Percentiles rank a stretch among this genome's conserved stretches.
Conservation (phyloP, 2,888 invertebrate genomes). For the Dugesia japonica region DNA sequence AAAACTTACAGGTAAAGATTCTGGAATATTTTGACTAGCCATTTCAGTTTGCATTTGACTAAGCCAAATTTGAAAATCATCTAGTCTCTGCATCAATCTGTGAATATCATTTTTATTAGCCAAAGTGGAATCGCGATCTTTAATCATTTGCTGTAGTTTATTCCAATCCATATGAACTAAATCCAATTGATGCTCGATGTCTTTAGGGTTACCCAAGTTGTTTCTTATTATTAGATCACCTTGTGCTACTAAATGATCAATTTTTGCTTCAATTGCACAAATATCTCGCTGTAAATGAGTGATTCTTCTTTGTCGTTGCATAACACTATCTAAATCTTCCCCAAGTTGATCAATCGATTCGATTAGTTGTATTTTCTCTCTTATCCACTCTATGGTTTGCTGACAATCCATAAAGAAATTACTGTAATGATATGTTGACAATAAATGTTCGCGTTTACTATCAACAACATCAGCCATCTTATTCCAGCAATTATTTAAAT, state of each 20-base stretch:
- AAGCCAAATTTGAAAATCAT: constrained; percentile 98
- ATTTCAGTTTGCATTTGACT: constrained; percentile 90
- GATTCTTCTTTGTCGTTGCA: constrained; percentile 61
- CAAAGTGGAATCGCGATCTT: constrained; percentile 88
- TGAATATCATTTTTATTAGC: constrained; percentile 97
- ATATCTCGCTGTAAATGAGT: constrained; percentile 91
- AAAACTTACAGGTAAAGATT: background rate
- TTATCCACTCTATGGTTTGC: constrained; percentile 84
- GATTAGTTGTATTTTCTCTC: constrained; percentile 84
- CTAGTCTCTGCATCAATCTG: constrained; percentile 67
- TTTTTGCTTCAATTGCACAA: constrained; percentile 80
- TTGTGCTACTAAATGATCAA: constrained; percentile 33
- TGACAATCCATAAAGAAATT: constrained; percentile 94
- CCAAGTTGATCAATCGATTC: constrained; percentile 84
- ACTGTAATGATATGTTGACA: constrained; percentile 81
- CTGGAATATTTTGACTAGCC: constrained; percentile 47
- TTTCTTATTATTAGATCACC: constrained; percentile 22
- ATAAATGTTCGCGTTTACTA: constrained; percentile 74
- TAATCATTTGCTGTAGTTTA: constrained; percentile 51
- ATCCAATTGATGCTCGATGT: constrained; percentile 22
- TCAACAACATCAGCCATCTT: constrained; percentile 74
- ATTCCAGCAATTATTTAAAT: constrained; percentile 50
- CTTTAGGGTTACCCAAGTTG: constrained; percentile 30
- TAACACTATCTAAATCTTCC: constrained; percentile 76
- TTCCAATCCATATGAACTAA: constrained; percentile 33